Conservation (phyloP, 2,113 vertebrate genomes). For the Gopherus evgoodei region DNA sequence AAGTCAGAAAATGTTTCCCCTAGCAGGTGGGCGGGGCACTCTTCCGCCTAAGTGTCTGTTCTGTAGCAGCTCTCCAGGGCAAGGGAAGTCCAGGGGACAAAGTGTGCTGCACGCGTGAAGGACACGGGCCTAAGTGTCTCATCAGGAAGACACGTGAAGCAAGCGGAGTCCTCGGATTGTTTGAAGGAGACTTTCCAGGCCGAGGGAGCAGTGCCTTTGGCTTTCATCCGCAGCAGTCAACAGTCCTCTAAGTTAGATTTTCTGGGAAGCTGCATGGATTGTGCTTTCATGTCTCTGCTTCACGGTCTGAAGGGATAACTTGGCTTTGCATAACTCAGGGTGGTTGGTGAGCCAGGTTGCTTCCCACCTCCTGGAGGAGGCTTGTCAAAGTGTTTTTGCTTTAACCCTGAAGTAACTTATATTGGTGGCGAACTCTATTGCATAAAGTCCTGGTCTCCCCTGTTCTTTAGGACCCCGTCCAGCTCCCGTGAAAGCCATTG, state of each 20-base stretch:
- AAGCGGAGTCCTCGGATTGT: too few species aligned
- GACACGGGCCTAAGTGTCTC: neutral
- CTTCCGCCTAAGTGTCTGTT: neutral
- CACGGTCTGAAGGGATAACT: neutral
- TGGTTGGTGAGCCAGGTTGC: neutral
- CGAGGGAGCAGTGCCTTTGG: neutral
- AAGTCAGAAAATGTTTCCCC: neutral
- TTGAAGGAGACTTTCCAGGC: neutral
- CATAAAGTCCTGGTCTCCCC: too few species aligned
- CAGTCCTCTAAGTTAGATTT: neutral
- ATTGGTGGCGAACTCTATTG: neutral
- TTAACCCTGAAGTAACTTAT: neutral
- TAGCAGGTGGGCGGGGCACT: neutral
- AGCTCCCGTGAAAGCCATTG: too few species aligned
- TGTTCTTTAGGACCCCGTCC: neutral
- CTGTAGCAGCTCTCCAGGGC: neutral
- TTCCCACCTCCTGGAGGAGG: neutral
- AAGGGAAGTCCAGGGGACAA: neutral
- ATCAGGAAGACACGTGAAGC: neutral
- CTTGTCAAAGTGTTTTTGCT: neutral
- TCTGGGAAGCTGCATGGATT: too few species aligned
- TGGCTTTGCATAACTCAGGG: neutral
- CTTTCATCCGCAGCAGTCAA: neutral
- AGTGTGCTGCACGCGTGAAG: neutral
- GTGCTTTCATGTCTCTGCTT: neutral